Base-by-base conservation (phyloP, 1,140 invertebrate genomes). In the Halyomorpha halys region DNA sequence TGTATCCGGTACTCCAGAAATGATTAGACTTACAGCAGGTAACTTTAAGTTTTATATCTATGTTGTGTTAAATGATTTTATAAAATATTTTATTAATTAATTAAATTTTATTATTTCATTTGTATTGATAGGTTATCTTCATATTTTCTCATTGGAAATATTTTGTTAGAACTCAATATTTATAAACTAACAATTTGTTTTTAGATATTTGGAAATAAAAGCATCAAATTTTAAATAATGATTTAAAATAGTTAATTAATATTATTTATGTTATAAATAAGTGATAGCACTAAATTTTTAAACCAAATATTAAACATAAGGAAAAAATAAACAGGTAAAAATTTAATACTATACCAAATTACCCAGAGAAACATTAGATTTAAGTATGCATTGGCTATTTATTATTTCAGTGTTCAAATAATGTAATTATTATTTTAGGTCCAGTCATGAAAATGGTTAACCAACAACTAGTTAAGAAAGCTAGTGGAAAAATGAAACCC, bases 371-470 rank as follows among this genome's bases (percentile, higher is more conserved):
- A 18, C 13, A 21, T 49, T 49, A 21, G 47, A 4, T 49, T 49
- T 49, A 18, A n/a, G n/a, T 49, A 18, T 4, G 4, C 16, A 19
- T 21, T 8, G 8, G 13, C 6, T 25, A 19, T 53, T 8, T 1
- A 14, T 21, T 53, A 19, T 53, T 53, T 53, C 1, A 8, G 47
- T 49, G 3, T 53, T 25, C 8, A 4, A 21, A 1, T 8, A 1
- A 6, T 19, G 2, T 53, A 25, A 15, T 53, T 53, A 3, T 25
- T 25, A 19, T 65, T 62, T 27, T 74, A 68, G 87, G 87, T 2
- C 82, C 82, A 0, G 69, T 90, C 18, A 71, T 90, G 6, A 80
- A 82, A 70, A 78, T 83, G 68, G 82, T 89, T 23, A 73, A 83
- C 6, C 65, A 79, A 2, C 78, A 83, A 44, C 81, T 87, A 73